Conservation (phyloP, 2,888 invertebrate genomes). For the Pyrrhosoma nymphula region DNA sequence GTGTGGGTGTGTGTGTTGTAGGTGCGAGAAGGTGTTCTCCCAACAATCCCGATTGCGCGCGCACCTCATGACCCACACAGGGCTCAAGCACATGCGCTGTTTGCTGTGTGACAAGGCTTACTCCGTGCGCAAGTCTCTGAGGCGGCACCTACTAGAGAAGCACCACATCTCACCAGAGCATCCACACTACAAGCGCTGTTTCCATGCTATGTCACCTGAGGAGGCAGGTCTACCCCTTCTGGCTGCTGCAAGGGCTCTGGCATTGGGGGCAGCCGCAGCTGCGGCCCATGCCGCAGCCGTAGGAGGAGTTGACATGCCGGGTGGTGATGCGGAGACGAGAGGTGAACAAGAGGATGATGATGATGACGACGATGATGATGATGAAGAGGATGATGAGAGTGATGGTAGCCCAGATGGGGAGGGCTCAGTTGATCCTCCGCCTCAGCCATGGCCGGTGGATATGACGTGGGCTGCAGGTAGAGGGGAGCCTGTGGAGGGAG, state of each 20-base stretch:
- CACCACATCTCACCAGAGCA: slow-evolving; percentile 74
- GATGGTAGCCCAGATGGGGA: slow-evolving; percentile 62
- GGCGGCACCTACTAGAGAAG: slow-evolving; percentile 79
- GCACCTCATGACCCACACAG: slow-evolving; percentile 80
- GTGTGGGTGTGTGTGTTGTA: slow-evolving; percentile 69
- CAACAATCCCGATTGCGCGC: slow-evolving; percentile 73
- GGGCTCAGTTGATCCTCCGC: slow-evolving; percentile 1
- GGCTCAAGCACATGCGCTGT: slow-evolving; percentile 79
- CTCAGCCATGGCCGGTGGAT: slow-evolving; percentile 56
- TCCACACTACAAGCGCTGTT: slow-evolving; percentile 69
- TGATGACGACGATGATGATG: slow-evolving; percentile 49
- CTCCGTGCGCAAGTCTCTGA: slow-evolving; percentile 78
- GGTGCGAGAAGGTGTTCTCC: slow-evolving; percentile 72
- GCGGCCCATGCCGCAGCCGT: slow-evolving; percentile 53
- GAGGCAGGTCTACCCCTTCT: slow-evolving; percentile 73
- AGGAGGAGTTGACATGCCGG: slow-evolving; percentile 16
- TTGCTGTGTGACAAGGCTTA: slow-evolving; percentile 79
- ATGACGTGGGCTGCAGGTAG: slow-evolving; percentile 49
- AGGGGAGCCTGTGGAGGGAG: background rate
- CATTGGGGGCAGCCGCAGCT: slow-evolving; percentile 50
- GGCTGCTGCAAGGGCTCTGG: slow-evolving; percentile 54
- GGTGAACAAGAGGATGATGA: slow-evolving; percentile 45
- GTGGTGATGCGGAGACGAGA: slow-evolving; percentile 10
- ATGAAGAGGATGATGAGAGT: slow-evolving; percentile 62
- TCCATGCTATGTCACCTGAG: slow-evolving; percentile 72